These are phyloP conservation scores for Catamblyrhynchus diadema DNA, from an alignment of 2,797 vertebrate species.

Conservation along the genomic window DNA sequence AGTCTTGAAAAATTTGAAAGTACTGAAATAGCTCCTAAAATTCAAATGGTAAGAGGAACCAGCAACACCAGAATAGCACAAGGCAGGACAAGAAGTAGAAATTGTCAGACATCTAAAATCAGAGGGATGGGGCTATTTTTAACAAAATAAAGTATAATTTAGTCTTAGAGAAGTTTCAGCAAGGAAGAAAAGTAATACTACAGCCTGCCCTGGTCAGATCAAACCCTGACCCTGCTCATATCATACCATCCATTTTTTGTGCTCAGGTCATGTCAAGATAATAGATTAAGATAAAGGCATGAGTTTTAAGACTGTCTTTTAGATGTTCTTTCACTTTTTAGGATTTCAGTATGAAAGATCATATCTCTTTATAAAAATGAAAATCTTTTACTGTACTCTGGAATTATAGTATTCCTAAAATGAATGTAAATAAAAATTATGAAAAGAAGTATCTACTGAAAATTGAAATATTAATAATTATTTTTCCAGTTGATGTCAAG, in stretches of 20 bases:
- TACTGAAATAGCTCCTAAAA: not conserved
- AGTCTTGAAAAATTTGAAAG: not conserved
- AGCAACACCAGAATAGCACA: not conserved
- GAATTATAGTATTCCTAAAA: not conserved
- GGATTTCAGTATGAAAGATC: not conserved
- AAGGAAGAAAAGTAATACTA: not conserved
- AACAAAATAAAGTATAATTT: not conserved
- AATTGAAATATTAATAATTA: not conserved
- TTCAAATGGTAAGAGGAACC: not conserved
- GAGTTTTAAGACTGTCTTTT: constrained; percentile 1
- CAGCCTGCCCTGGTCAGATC: not conserved
- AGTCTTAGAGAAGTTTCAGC: not conserved
- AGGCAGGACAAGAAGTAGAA: not conserved
- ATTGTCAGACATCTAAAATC: not conserved
- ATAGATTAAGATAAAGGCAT: not conserved
- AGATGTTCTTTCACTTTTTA: not conserved
- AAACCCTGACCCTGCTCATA: not conserved
- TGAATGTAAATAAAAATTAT: not conserved
- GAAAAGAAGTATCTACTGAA: not conserved
- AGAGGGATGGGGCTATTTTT: not conserved
- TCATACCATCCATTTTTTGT: not conserved
- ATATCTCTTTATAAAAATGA: not conserved
- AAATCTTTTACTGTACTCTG: not conserved
- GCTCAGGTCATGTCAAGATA: not conserved
- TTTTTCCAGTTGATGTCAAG: not conserved